Base-by-base conservation (phyloP, 2,113 vertebrate species). In the Synodontis membranacea region DNA sequence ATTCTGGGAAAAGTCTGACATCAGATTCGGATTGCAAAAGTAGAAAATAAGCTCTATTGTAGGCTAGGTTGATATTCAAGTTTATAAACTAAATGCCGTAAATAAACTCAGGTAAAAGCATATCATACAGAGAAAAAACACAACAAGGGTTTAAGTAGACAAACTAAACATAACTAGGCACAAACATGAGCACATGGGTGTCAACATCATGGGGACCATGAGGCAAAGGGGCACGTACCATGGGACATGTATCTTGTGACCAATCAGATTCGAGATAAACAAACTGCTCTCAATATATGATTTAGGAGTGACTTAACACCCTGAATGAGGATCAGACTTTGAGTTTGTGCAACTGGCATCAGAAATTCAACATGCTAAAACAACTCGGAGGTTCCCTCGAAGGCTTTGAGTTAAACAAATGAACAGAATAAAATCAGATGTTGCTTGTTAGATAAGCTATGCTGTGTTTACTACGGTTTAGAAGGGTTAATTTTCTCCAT, bases 1-100 rank as follows among this genome's bases (percentile, higher is more conserved):
- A 78, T 88, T 88, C 58, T 88, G 72, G 84, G 84, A 86, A 78
- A 85, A 37, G 46, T 6, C 68, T 78, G 80, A 76, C 80, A 52
- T 64, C 70, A 52, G 44, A 83, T 56, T n/a, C 4, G 21, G 15
- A n/a, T 21, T 37, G 68, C n/a, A 37, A 34, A 12, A 17, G 3
- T 37, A 79, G 8, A 11, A 37, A 3, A 1, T 52, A 34, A 31
- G 1, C 25, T 76, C 34, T 39, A 2, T 19, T 15, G 19, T 64
- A 11, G 28, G 2, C 62, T 31, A 31, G n/a, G 14, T 64, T 64
- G 11, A 64, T 12, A 2, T 15, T 34, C 15, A 15, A 37, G 4
- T 34, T 37, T 17, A 19, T 2, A 15, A 68, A 19, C 17, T 37
- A 37, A n/a, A n/a, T n/a, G n/a, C n/a, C n/a, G n/a, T n/a, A n/a